Percentiles rank a stretch among this genome's conserved stretches.
Conservation (phyloP, 2,888 invertebrate genomes). For the Achlya flavicornis region DNA sequence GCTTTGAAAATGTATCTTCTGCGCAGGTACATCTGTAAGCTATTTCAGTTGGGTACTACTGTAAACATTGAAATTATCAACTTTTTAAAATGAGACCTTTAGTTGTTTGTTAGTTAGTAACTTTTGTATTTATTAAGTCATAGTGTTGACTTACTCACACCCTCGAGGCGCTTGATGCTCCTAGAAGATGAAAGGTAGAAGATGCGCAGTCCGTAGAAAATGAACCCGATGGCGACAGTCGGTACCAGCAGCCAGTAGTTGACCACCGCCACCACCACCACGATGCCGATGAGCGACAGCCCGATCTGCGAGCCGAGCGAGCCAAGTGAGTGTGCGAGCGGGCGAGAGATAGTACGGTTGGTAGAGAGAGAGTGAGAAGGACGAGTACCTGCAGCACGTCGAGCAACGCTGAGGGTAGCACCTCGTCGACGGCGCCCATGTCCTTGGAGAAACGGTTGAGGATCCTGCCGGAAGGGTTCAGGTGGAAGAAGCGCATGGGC, state of each 20-base stretch:
- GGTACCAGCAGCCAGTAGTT: slow-evolving; percentile 90
- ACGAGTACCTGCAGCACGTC: slow-evolving; percentile 81
- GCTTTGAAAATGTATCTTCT: too few relatives aligned
- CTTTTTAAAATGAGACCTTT: not conserved
- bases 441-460: slow-evolving; percentile 96
- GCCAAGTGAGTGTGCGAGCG: not conserved
- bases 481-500: slow-evolving; percentile 94
- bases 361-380: not conserved
- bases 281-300: slow-evolving; percentile 91
- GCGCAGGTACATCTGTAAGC: too few relatives aligned
- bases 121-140: not conserved
- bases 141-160: slow-evolving; percentile 87
- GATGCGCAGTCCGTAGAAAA: slow-evolving; percentile 90
- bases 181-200: slow-evolving; percentile 92
- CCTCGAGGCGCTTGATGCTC: slow-evolving; percentile 91
- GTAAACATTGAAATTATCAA: not conserved
- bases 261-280: slow-evolving; percentile 89
- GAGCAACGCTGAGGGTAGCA: slow-evolving; percentile 84
- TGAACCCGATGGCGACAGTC: slow-evolving; percentile 86
- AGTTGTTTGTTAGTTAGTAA: not conserved
- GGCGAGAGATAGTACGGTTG: not conserved
- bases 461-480: slow-evolving; percentile 92
- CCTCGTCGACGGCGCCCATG: slow-evolving; percentile 89
- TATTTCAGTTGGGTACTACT: too few relatives aligned
- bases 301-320: slow-evolving; percentile 85